Conservation (phyloP, 1,140 invertebrate genomes). For the Caenorhabditis tropicalis region DNA sequence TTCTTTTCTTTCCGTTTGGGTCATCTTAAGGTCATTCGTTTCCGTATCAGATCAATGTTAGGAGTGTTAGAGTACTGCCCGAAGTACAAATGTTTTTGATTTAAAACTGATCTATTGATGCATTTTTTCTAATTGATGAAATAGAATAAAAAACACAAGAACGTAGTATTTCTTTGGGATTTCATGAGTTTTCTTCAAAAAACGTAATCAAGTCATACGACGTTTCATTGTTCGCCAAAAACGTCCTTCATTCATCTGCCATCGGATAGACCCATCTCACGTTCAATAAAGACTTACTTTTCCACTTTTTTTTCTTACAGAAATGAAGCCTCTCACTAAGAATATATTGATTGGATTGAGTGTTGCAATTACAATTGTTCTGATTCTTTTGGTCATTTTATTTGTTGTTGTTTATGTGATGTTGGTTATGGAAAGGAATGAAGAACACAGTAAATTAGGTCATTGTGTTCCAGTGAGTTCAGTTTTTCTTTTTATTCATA, state of each 20-base stretch:
- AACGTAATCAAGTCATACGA: slow-evolving; percentile 9
- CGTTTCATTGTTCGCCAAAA: not conserved
- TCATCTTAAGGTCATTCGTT: slow-evolving; percentile 5
- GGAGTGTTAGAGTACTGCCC: too few species aligned
- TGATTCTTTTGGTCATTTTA: not conserved
- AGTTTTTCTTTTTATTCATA: too few species aligned
- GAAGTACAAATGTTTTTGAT: not conserved
- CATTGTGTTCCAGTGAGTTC: not conserved
- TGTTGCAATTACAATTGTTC: slow-evolving; percentile 1
- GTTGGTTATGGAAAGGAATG: not conserved
- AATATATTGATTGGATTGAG: slow-evolving; percentile 4
- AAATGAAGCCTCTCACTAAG: not conserved
- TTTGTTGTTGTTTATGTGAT: not conserved
- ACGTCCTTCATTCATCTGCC: slow-evolving; percentile 21
- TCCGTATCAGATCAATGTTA: not conserved
- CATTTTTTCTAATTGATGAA: not conserved
- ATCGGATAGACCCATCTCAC: not conserved
- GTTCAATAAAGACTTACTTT: not conserved
- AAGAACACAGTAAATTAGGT: not conserved
- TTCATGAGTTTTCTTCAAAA: not conserved
- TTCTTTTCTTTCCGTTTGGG: not conserved
- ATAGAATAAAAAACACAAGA: not conserved
- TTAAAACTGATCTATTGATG: not conserved
- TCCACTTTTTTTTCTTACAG: not conserved
- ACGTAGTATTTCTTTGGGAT: not conserved